These are phyloP conservation scores for Myoxocephalus aenaeus DNA, from an alignment of 2,797 vertebrate species.

Conservation along the genomic window DNA sequence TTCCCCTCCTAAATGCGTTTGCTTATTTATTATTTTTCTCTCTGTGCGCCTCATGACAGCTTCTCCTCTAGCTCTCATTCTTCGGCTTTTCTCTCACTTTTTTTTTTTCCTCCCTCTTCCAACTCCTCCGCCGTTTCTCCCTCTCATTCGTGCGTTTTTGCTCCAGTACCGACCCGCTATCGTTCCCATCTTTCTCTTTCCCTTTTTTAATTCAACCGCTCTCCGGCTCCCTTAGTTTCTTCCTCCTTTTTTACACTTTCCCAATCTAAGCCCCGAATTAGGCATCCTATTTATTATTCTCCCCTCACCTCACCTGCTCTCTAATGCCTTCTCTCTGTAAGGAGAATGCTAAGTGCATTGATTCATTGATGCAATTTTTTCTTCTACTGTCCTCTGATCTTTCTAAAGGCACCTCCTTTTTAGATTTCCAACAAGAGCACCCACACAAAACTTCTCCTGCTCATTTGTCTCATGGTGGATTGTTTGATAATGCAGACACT, in stretches of 20 bases:
- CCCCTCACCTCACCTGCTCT: conserved; percentile 37
- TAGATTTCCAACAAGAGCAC: conserved; percentile 17
- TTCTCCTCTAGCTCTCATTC: conserved; percentile 36
- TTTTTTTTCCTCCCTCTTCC: background rate
- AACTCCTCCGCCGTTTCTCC: conserved; percentile 26
- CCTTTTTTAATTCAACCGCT: conserved; percentile 49
- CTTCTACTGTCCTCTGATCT: conserved; percentile 21
- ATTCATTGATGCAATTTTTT: conserved; percentile 41
- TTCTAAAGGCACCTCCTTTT: conserved; percentile 19
- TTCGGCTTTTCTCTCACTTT: conserved; percentile 21
- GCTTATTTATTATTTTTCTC: conserved; percentile 44
- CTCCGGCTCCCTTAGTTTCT: conserved; percentile 31
- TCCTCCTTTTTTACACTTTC: conserved; percentile 30
- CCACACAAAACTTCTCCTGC: background rate
- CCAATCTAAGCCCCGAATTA: conserved; percentile 55
- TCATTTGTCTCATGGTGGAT: conserved; percentile 21
- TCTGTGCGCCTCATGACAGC: conserved; percentile 41
- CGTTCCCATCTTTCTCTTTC: conserved; percentile 27
- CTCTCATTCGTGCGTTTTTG: conserved; percentile 47
- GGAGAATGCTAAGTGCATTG: conserved; percentile 48
- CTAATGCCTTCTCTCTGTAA: conserved; percentile 28
- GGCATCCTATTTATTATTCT: conserved; percentile 57
- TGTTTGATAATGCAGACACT: background rate
- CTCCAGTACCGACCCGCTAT: conserved; percentile 28
- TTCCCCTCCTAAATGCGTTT: conserved; percentile 72